These are phyloP conservation scores for Pantala flavescens DNA, from an alignment of 1,140 invertebrate genomes.

Conservation along the genomic window DNA sequence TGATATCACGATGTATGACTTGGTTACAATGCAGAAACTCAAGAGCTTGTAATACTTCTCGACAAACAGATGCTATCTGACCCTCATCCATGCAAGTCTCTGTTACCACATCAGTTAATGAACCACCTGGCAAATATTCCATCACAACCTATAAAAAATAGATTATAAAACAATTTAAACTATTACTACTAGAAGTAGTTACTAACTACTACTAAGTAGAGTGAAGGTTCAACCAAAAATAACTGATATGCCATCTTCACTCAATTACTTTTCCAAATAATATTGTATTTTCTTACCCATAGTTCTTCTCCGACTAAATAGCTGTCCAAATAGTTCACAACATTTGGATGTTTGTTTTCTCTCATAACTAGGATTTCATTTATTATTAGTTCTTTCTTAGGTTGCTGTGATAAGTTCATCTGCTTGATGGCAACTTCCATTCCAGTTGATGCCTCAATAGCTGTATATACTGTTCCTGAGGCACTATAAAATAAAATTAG, in stretches of 20 bases:
- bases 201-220: too few relatives aligned
- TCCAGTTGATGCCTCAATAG: slow-evolving; percentile 93
- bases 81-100: slow-evolving; percentile 99
- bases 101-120: slow-evolving; percentile 98
- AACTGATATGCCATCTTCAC: too few relatives aligned
- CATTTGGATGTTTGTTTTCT: slow-evolving; percentile 98
- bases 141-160: slow-evolving; percentile 72
- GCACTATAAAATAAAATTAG: slow-evolving; percentile 54
- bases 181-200: too few relatives aligned
- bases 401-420: slow-evolving; percentile 97
- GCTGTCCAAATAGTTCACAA: slow-evolving; percentile 98
- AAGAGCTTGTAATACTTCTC: slow-evolving; percentile 94
- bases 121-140: slow-evolving; percentile 98
- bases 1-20: slow-evolving; percentile 98
- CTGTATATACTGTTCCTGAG: slow-evolving; percentile 97
- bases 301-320: slow-evolving; percentile 87
- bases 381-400: slow-evolving; percentile 98
- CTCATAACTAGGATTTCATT: slow-evolving; percentile 99
- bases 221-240: too few relatives aligned
- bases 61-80: slow-evolving; percentile 96
- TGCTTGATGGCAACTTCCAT: slow-evolving; percentile 99
- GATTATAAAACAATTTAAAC: too few relatives aligned
- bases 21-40: slow-evolving; percentile 97
- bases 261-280: not conserved
- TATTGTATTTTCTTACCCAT: slow-evolving; percentile 45